Base-by-base conservation (phyloP, 2,888 invertebrate species). In the Ophion obscuratus region DNA sequence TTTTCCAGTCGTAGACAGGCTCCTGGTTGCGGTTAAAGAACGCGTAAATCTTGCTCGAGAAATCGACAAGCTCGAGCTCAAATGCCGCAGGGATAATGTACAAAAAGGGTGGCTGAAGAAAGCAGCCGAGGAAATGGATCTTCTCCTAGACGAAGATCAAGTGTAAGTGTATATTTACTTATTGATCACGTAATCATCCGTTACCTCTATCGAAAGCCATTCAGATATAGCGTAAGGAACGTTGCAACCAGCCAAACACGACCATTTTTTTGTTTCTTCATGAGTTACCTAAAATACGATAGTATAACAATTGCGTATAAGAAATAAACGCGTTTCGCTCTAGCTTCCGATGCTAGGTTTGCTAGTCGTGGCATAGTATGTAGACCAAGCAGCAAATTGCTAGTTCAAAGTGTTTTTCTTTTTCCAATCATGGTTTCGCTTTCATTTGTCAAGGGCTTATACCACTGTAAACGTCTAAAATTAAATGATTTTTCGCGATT, bases 91-190 rank as follows among this genome's bases (percentile, higher is more conserved):
- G 81, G 94, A 95, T 0, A 96, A 96, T 90, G 96, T 96, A 11
- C 96, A 98, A 89, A 96, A 96, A 87, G 97, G 97, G 31, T 99
- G 99, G 99, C 95, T 98, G 91, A 96, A 97, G 89, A 97, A 97
- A 92, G 97, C 97, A 1, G 98, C 98, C 0, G 96, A 96, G 87
- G 98, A 99, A 88, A 97, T 98, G 96, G 99, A 99, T 93, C 97
- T 99, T 90, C 96, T 99, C 84, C 94, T 99, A 2, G 98, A 98
- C 90, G 97, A 98, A 61, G 96, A 96, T 85, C 94, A 95, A 89
- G 87, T 91, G 93, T 93, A 87, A 90, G 89, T 83, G 31, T 73
- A 53, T 62, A 14, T 11, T 11, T 1, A 31, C 31, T 68, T 44
- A 4, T 24, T 68, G 9, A 68, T 10, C 0, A 5, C 14, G 17